Conservation (phyloP, 2,888 invertebrate genomes). For the Pherbina coryleti region DNA sequence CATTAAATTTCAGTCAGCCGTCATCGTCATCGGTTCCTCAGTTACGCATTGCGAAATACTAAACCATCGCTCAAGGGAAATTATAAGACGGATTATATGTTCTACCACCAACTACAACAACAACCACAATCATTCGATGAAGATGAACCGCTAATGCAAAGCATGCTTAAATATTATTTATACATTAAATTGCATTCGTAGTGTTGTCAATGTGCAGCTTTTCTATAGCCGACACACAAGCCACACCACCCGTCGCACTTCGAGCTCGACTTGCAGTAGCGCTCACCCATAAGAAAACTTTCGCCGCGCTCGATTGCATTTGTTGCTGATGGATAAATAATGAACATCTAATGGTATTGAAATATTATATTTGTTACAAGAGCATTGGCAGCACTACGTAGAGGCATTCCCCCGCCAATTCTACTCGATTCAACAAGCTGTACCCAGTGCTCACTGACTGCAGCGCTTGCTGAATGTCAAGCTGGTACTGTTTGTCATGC, state of each 20-base stretch:
- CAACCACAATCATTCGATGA: not conserved
- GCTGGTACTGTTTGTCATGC: not conserved
- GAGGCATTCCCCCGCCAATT: too few species aligned
- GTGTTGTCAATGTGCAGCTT: not conserved
- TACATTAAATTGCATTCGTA: too few species aligned
- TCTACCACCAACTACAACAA: not conserved
- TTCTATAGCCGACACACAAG: not conserved
- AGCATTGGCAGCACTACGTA: not conserved
- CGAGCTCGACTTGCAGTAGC: not conserved
- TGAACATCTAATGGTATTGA: constrained; percentile 16
- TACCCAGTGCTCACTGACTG: too few species aligned
- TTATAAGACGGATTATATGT: not conserved
- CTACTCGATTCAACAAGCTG: too few species aligned
- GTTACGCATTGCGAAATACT: not conserved
- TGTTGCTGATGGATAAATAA: constrained; percentile 8
- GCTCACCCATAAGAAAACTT: constrained; percentile 3
- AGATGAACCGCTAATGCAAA: constrained; percentile 6
- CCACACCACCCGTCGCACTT: not conserved
- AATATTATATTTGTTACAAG: constrained; percentile 21
- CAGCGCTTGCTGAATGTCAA: not conserved
- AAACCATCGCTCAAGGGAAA: constrained; percentile 16
- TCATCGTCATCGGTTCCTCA: not conserved
- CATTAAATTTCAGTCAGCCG: not conserved
- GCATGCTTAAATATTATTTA: not conserved
- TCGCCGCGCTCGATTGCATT: constrained; percentile 15